Conservation (phyloP, 2,797 vertebrate species). For the Taenioides sp. region DNA sequence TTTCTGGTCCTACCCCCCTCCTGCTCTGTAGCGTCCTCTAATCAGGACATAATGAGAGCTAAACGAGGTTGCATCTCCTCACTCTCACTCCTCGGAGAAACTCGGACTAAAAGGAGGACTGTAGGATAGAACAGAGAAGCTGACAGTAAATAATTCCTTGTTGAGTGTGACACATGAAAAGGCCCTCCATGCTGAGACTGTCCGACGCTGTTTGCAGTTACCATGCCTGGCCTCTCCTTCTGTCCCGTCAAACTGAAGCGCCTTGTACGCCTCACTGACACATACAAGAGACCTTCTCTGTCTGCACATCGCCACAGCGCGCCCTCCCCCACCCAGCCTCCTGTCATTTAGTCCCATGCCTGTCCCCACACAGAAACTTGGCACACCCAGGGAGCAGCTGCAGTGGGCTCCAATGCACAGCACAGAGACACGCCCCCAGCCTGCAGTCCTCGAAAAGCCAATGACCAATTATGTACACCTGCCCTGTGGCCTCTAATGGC, state of each 20-base stretch:
- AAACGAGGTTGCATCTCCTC: slow-evolving; percentile 78
- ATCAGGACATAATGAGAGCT: slow-evolving; percentile 82
- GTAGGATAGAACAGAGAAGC: slow-evolving; percentile 30
- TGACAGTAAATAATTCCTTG: slow-evolving; percentile 52
- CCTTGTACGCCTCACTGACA: slow-evolving; percentile 62
- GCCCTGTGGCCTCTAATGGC: slow-evolving; percentile 51
- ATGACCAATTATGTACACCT: slow-evolving; percentile 59
- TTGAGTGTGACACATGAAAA: slow-evolving; percentile 46
- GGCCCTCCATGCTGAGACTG: slow-evolving; percentile 47
- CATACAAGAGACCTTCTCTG: slow-evolving; percentile 73
- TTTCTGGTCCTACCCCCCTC: slow-evolving; percentile 58
- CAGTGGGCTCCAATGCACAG: slow-evolving; percentile 68
- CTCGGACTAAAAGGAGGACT: slow-evolving; percentile 31
- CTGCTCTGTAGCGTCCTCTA: slow-evolving; percentile 68
- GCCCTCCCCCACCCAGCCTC: slow-evolving; percentile 64
- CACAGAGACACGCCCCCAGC: slow-evolving; percentile 66
- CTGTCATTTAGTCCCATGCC: slow-evolving; percentile 61
- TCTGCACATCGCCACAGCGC: slow-evolving; percentile 65
- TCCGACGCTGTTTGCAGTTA: slow-evolving; percentile 20
- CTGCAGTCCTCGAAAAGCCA: slow-evolving; percentile 65
- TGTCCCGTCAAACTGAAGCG: slow-evolving; percentile 69
- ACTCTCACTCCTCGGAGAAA: slow-evolving; percentile 56
- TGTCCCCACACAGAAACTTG: slow-evolving; percentile 75
- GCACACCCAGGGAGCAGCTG: slow-evolving; percentile 81
- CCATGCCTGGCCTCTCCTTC: slow-evolving; percentile 42